Evolutionary conservation across 1,140 invertebrate species (phyloP).

Genomic region (Calycopis cecrops): DNA sequence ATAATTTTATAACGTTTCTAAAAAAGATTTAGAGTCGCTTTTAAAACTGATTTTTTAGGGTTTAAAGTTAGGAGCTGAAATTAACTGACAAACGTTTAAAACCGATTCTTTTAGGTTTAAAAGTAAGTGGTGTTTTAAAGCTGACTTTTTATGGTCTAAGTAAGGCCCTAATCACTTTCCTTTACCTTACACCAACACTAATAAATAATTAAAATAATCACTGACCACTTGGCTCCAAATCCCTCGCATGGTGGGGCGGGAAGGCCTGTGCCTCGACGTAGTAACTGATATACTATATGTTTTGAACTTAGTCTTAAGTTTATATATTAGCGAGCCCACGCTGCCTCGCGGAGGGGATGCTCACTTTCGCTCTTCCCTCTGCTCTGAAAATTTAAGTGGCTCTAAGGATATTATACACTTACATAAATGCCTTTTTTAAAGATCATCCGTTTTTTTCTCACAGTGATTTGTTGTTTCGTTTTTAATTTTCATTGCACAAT

Average conservation of each 20-base stretch:
- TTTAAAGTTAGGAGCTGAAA: too few species aligned
- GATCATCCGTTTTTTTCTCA: not conserved
- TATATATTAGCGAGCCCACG: slow-evolving; percentile 53
- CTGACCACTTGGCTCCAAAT: slow-evolving; percentile 61
- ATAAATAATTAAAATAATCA: slow-evolving; percentile 27
- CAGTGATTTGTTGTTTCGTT: too few species aligned
- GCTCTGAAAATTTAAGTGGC: slow-evolving; percentile 24
- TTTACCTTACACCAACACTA: slow-evolving; percentile 12
- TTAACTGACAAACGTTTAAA: too few species aligned
- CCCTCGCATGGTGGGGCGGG: slow-evolving; percentile 63
- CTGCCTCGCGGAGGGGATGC: slow-evolving; percentile 39
- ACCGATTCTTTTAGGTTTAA: too few species aligned
- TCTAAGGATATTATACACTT: slow-evolving; percentile 20
- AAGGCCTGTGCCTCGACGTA: slow-evolving; percentile 48
- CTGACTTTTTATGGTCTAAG: too few species aligned
- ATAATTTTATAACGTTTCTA: too few species aligned
- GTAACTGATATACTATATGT: slow-evolving; percentile 56
- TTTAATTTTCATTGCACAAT: too few species aligned
- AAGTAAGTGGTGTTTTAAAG: too few species aligned
- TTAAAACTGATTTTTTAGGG: too few species aligned
- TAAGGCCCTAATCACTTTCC: not conserved
- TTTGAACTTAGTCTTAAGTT: slow-evolving; percentile 38
- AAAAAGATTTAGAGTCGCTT: too few species aligned
- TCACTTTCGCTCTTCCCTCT: slow-evolving; percentile 41
- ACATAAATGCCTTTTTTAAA: not conserved